Evolutionary conservation across 1,140 invertebrate species (phyloP), one percentile per base, ranked within the genome.

Genomic region (Metaphire vulgaris): DNA sequence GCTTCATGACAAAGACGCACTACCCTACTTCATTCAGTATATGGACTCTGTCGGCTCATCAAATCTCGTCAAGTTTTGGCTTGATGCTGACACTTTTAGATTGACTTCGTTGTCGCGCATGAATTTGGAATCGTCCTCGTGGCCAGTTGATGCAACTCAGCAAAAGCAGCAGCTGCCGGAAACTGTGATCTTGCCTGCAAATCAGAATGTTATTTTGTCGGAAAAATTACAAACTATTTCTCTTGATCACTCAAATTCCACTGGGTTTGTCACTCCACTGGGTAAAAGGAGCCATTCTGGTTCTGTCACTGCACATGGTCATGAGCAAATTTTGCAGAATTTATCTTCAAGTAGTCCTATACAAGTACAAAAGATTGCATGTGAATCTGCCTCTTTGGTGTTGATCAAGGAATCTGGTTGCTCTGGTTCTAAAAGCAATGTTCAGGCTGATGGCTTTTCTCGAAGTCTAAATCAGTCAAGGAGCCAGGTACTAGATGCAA

Each of bases 1-100:
- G 74, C 83, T 93, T 0, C 83, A 86, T 29, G 91, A 92, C 80
- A 90, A 91, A 80, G 88, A 89, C 82, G 91, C 90, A n/a, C 82
- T 92, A 2, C 88, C 89, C 6, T 91, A 90, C 81, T 92, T 92
- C 81, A 89, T 92, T 33, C 90, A 92, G 78, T 92, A 89, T 82
- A 88, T 92, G 87, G 91, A 92, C 33, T 86, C 88, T 0, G 85
- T 86, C 31, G 89, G 89, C 77, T 86, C 84, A 1, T 81, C 89
- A 21, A 81, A 83, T 64, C 85, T 90, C 14, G 89, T 92, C 1
- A 89, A 90, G 82, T 92, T 92, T 83, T 92, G 90, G 89, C 81
- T 92, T 74, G 91, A 92, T 83, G 89, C 91, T n/a, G 90, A 92
- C 79, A 91, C 90, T 81, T 89, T 92, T 69, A 86, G 87, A 74